A percentile compares a stretch with the other conserved stretches of the same genome.
Evolutionary conservation across 2,113 vertebrate species (phyloP).

Genomic region (Nycticryphes semicollaris): DNA sequence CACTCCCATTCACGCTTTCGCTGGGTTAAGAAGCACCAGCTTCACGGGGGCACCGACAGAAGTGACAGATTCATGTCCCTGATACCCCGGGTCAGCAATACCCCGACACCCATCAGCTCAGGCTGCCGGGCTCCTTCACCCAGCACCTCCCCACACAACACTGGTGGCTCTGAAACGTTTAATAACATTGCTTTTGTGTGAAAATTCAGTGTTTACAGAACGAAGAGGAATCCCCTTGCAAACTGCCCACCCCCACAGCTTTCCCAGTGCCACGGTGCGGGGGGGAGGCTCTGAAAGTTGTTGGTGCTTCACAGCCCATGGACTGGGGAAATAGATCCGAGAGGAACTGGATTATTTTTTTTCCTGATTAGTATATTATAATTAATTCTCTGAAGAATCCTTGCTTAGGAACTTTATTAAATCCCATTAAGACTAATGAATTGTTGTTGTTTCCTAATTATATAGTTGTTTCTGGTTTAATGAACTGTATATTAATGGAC

Average conservation of each 20-base stretch:
- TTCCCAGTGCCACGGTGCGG: fast-evolving
- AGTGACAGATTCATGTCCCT: background rate
- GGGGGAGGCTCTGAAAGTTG: background rate
- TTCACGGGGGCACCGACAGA: fast-evolving
- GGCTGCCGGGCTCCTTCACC: background rate
- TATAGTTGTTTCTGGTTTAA: slow-evolving; percentile 64
- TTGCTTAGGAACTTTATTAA: slow-evolving; percentile 65
- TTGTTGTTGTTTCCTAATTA: slow-evolving; percentile 70
- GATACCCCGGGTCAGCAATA: fast-evolving
- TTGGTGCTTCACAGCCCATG: background rate
- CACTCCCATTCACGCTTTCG: background rate
- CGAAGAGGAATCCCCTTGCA: background rate
- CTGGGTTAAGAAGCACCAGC: background rate
- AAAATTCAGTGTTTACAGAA: background rate
- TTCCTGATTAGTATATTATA: slow-evolving; percentile 39
- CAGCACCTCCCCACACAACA: background rate
- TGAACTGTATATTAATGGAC: slow-evolving; percentile 54
- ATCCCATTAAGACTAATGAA: slow-evolving; percentile 67
- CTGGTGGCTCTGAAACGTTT: background rate
- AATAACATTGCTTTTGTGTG: background rate
- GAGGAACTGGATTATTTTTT: background rate
- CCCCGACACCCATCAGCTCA: background rate
- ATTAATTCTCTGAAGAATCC: slow-evolving; percentile 68
- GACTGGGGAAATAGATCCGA: background rate
- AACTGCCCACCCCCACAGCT: background rate